Conservation (phyloP, 2,113 vertebrate genomes). For the human region DNA sequence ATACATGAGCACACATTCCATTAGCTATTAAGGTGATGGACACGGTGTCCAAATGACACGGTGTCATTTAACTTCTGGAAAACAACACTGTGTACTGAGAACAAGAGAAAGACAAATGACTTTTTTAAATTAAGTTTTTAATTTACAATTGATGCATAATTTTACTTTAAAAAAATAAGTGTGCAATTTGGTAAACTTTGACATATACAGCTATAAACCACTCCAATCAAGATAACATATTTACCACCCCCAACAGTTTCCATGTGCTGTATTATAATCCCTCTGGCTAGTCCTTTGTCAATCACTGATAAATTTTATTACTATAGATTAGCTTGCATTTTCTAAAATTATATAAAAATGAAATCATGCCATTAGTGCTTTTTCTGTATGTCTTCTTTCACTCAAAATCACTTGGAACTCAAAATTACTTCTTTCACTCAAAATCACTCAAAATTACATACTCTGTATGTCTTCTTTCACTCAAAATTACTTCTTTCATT, state of each 20-base stretch:
- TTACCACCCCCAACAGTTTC: background rate
- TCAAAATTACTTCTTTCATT: too few species aligned
- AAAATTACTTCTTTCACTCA: too few species aligned
- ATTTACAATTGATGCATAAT: background rate
- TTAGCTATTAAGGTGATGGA: background rate
- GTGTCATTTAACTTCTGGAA: background rate
- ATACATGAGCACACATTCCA: background rate
- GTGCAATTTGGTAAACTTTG: background rate
- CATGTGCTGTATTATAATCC: background rate
- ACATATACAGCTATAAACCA: background rate
- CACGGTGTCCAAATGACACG: background rate
- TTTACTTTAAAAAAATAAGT: background rate
- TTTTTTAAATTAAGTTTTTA: background rate
- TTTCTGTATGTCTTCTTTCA: background rate
- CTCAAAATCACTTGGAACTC: background rate
- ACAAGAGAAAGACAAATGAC: background rate
- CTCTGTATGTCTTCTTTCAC: too few species aligned
- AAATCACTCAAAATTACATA: too few species aligned
- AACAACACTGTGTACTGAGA: background rate
- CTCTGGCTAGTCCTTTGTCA: background rate
- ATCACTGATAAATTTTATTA: background rate
- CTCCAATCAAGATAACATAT: background rate
- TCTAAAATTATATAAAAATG: background rate
- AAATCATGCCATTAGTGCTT: background rate
- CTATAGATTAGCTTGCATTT: background rate